phyloP scores from a whole-genome alignment of 2,888 invertebrate genomes.

The Drosophila cracens region DNA sequence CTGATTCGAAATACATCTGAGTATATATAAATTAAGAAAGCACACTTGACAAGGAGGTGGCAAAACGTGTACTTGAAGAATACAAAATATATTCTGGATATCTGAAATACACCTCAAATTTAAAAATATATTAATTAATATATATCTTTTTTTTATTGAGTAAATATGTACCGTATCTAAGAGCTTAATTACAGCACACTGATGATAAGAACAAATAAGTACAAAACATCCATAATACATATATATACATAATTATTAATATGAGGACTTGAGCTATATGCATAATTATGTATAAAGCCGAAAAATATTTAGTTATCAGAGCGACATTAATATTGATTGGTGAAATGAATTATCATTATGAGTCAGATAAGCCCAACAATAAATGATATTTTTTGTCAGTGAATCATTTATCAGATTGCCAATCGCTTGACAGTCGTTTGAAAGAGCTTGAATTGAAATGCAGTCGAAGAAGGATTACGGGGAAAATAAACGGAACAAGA shows the following conservation, averaged over 20 bases:
- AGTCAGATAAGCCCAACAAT: slow-evolving; percentile 47
- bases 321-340: slow-evolving; percentile 41
- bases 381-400: slow-evolving; percentile 19
- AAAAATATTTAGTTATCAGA: slow-evolving; percentile 26
- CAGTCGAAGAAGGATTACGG: slow-evolving; percentile 6
- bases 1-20: not conserved
- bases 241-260: not conserved
- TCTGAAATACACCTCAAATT: not conserved
- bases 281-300: not conserved
- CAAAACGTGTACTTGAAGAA: not conserved
- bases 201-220: not conserved
- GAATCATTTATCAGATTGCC: slow-evolving; percentile 19
- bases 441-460: slow-evolving; percentile 27
- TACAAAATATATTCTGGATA: not conserved
- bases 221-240: not conserved
- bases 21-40: too few relatives aligned
- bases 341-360: slow-evolving; percentile 40
- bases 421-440: slow-evolving; percentile 31
- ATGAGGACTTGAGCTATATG: not conserved
- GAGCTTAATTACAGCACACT: too few relatives aligned
- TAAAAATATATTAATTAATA: not conserved
- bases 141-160: not conserved
- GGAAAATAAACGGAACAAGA: slow-evolving; percentile 1
- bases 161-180: not conserved
- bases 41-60: too few relatives aligned